phyloP scores from a whole-genome alignment of 2,888 invertebrate genomes.

The Helobdella robusta region DNA sequence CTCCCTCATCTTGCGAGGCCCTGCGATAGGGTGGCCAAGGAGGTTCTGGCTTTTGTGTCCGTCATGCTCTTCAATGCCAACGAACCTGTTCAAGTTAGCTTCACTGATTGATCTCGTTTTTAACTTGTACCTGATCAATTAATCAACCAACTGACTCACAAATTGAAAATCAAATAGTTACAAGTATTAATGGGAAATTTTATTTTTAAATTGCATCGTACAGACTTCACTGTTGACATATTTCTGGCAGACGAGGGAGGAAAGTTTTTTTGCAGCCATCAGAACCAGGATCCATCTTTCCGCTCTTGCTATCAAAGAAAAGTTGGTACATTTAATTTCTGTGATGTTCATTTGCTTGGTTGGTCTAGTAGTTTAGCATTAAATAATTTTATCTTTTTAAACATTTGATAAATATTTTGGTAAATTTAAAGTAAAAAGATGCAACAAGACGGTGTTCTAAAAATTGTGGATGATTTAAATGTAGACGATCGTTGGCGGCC shows the following conservation, averaged over 20 bases:
- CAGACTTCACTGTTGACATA: slow-evolving; percentile 38
- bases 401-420: too few relatives aligned
- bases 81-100: slow-evolving; percentile 44
- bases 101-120: neutral
- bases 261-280: slow-evolving; percentile 49
- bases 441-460: too few relatives aligned
- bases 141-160: neutral
- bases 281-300: slow-evolving; percentile 47
- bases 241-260: slow-evolving; percentile 47
- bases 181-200: neutral
- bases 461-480: too few relatives aligned
- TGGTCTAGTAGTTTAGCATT: neutral
- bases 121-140: neutral
- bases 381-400: neutral
- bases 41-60: slow-evolving; percentile 45
- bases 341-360: neutral
- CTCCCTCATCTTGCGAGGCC: slow-evolving; percentile 45
- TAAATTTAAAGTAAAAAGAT: too few relatives aligned
- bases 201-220: too few relatives aligned
- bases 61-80: slow-evolving; percentile 48
- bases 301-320: slow-evolving; percentile 48
- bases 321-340: slow-evolving; percentile 36
- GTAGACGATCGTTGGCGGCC: slow-evolving; percentile 46
- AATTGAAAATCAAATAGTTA: neutral
- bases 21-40: slow-evolving; percentile 45